phyloP scores from a whole-genome alignment of 2,888 invertebrate genomes.

The Lasius platythorax region DNA sequence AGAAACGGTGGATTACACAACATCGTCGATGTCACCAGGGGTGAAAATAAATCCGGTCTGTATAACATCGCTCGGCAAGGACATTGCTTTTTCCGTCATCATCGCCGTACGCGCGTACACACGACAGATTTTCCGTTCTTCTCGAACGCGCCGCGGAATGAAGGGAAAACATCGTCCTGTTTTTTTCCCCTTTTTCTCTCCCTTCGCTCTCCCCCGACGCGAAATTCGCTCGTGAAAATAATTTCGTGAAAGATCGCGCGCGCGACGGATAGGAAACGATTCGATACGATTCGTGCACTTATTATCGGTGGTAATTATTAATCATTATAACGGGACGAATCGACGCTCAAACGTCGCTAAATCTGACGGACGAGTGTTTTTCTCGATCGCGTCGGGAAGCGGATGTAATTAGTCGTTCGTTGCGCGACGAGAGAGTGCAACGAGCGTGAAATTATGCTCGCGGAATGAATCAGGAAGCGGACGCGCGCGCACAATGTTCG shows the following conservation, averaged over 20 bases:
- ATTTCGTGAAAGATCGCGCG: background rate
- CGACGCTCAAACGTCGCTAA: constrained; percentile 3
- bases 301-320: background rate
- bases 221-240: constrained; percentile 23
- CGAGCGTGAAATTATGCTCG: constrained; percentile 33
- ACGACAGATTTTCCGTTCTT: constrained; percentile 11
- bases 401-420: constrained; percentile 39
- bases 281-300: background rate
- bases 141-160: background rate
- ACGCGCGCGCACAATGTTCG: background rate
- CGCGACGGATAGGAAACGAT: background rate
- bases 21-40: constrained; percentile 26
- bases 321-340: background rate
- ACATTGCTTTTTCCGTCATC: constrained; percentile 27
- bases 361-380: constrained; percentile 20
- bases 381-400: background rate
- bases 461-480: background rate
- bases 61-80: constrained; percentile 17
- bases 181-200: background rate
- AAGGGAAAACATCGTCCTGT: constrained; percentile 6
- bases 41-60: constrained; percentile 51
- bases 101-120: background rate
- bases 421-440: background rate
- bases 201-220: background rate
- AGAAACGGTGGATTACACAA: constrained; percentile 26